These are phyloP conservation scores for Tychaedon coryphoeus DNA, from an alignment of 2,113 vertebrate species.

Conservation along the genomic window DNA sequence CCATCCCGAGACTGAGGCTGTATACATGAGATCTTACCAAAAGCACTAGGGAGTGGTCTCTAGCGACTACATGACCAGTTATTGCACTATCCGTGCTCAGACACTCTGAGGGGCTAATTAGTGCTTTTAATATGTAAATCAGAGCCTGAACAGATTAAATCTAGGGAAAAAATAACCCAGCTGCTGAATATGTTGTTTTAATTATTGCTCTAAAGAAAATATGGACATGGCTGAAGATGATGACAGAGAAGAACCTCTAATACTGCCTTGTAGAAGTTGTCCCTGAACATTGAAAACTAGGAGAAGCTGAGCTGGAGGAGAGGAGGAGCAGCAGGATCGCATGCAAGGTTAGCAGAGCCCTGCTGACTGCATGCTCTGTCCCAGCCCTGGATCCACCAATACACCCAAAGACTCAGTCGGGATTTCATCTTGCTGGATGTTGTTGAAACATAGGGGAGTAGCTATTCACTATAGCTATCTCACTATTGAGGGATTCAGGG, in stretches of 20 bases:
- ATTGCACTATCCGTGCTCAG: constrained; percentile 83
- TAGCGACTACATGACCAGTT: constrained; percentile 82
- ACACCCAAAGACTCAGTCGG: neutral
- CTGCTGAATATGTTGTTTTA: constrained; percentile 98
- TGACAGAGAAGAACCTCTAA: constrained; percentile 24
- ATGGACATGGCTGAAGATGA: constrained; percentile 62
- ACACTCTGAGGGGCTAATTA: constrained; percentile 99
- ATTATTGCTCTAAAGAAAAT: constrained; percentile 81
- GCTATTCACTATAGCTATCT: neutral
- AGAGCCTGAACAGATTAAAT: constrained; percentile 91
- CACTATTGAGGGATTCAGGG: neutral
- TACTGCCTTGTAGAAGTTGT: neutral
- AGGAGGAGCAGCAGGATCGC: neutral
- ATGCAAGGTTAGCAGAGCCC: neutral
- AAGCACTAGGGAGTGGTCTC: constrained; percentile 71
- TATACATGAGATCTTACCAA: constrained; percentile 67
- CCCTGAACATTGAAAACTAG: neutral
- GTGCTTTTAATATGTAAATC: constrained; percentile 99
- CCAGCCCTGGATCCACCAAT: neutral
- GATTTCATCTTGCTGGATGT: neutral
- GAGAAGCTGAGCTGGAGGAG: neutral
- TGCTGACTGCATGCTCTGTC: rapidly evolving
- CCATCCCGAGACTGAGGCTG: constrained; percentile 72
- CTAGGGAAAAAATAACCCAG: constrained; percentile 83
- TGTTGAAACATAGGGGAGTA: neutral